Evolutionary conservation across 2,888 invertebrate genomes (phyloP).

Genomic region (Patella caerulea): DNA sequence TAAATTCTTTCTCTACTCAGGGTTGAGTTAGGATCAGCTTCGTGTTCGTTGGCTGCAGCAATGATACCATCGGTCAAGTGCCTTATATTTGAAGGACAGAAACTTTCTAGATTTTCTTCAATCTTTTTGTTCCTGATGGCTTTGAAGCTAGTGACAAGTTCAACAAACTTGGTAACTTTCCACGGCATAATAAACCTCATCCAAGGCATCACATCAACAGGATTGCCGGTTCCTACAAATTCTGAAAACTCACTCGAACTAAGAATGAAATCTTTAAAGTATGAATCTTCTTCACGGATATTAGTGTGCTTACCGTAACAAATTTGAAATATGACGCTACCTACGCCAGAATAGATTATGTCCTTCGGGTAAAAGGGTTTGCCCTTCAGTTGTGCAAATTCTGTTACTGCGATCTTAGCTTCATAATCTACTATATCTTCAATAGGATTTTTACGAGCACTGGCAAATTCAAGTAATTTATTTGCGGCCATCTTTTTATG

Average conservation of each 20-base stretch:
- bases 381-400: slow-evolving; percentile 11
- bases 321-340: slow-evolving; percentile 39
- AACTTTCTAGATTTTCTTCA: slow-evolving; percentile 36
- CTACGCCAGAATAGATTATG: slow-evolving; percentile 17
- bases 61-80: slow-evolving; percentile 52
- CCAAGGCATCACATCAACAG: slow-evolving; percentile 47
- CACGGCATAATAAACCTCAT: slow-evolving; percentile 35
- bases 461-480: slow-evolving; percentile 34
- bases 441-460: slow-evolving; percentile 25
- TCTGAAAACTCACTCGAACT: slow-evolving; percentile 20
- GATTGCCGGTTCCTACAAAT: slow-evolving; percentile 39
- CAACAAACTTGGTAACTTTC: slow-evolving; percentile 27
- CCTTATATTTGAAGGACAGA: slow-evolving; percentile 32
- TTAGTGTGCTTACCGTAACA: slow-evolving; percentile 33
- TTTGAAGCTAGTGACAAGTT: neutral
- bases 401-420: slow-evolving; percentile 17
- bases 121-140: slow-evolving; percentile 11
- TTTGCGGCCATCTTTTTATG: slow-evolving; percentile 42
- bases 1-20: slow-evolving; percentile 32
- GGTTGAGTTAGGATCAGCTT: slow-evolving; percentile 11
- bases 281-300: slow-evolving; percentile 26
- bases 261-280: slow-evolving; percentile 22
- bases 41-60: slow-evolving; percentile 18
- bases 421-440: slow-evolving; percentile 31
- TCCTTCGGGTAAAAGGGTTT: slow-evolving; percentile 22